These are phyloP conservation scores for Calliopsis andreniformis DNA, from an alignment of 1,140 invertebrate species.

Conservation along the genomic window DNA sequence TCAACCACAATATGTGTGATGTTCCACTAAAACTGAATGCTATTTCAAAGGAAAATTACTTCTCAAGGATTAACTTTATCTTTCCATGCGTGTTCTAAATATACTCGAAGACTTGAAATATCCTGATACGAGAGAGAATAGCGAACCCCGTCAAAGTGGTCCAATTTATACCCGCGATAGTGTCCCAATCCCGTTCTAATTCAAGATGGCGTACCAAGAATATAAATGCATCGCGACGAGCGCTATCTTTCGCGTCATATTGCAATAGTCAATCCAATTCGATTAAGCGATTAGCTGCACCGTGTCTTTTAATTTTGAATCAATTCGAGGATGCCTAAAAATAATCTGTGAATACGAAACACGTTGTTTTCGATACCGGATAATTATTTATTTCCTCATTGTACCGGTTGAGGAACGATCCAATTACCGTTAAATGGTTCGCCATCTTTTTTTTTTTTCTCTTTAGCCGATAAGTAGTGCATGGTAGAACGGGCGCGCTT, in stretches of 20 bases:
- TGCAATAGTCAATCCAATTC: no score
- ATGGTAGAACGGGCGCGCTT: neutral
- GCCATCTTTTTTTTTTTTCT: no score
- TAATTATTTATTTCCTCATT: conserved; percentile 36
- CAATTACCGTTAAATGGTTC: conserved; percentile 26
- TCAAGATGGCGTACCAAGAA: neutral
- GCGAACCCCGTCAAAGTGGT: neutral
- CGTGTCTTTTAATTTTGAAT: neutral
- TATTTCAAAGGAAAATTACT: no score
- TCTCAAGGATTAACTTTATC: no score
- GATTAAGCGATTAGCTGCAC: neutral
- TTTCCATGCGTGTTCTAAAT: no score
- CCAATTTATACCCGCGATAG: conserved; percentile 9
- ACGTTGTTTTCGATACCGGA: neutral
- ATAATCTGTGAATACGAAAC: neutral
- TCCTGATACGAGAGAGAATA: no score
- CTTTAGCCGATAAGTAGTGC: neutral
- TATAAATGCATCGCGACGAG: conserved; percentile 2
- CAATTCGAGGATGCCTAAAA: neutral
- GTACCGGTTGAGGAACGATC: conserved; percentile 26
- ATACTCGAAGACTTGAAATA: no score
- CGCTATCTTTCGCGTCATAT: no score
- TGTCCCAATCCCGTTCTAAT: neutral
- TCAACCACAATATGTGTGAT: no score
- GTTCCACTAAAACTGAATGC: no score